Base-by-base conservation (phyloP, 2,888 invertebrate species). In the Eumacrocentrus americanus region DNA sequence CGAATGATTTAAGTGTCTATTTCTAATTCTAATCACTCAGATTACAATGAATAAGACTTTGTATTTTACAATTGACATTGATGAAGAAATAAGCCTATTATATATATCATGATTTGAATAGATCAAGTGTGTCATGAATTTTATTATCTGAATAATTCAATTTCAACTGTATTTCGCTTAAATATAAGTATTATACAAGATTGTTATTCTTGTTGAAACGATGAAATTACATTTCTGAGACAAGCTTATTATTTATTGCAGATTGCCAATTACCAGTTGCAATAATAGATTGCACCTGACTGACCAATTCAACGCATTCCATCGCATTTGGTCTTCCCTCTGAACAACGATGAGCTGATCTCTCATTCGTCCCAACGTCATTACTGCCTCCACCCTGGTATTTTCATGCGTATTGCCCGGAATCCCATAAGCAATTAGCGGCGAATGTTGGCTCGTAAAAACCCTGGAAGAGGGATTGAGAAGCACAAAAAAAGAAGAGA, bases 251-350 rank as follows among this genome's bases (percentile, higher is more conserved):
- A 70, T 72, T 74, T 72, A 74, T 72, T 70, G 71, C 71, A 70
- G 71, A 75, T 75, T 72, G 72, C 61, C 73, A 72, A 74, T 75
- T 74, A 74, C 68, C 63, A 66, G 65, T 62, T 61, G 29, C 20
- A 12, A 25, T 29, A 65, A 70, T 67, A 73, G 70, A 73, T 74
- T 71, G 69, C 67, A 64, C 63, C 64, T 34, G 34, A 37, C 29
- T 52, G 66, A 68, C 65, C 70, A 70, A 70, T 71, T 69, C 70
- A 71, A 69, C 67, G 60, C 47, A 60, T 63, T 52, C 63, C 61
- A 48, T 61, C 44, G 57, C 40, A 37, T 47, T 58, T 57, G 44
- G 57, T 52, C 48, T 35, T 44, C 35, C 50, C 50, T 9, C 40
- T 35, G 37, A 58, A 37, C 44, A 14, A 38, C 16, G 47, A 48